phyloP scores from a whole-genome alignment of 64 coral and sea anemone species.

The Pocillopora damicornis region DNA sequence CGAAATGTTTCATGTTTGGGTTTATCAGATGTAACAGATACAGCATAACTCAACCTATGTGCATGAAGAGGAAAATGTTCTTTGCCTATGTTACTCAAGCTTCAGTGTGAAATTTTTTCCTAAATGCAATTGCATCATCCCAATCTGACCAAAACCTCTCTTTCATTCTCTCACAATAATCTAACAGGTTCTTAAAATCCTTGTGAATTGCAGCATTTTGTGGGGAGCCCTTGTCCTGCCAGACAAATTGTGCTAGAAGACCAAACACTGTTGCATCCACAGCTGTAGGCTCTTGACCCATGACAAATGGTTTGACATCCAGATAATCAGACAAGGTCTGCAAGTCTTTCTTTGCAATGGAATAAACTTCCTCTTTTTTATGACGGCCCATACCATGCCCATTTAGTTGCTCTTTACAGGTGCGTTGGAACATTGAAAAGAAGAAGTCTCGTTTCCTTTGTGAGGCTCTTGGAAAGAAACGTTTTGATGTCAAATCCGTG shows the following conservation, averaged over 20 bases:
- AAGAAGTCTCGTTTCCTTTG: slow-evolving; percentile 20
- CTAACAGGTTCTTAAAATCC: slow-evolving; percentile 61
- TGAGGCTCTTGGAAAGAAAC: slow-evolving; percentile 39
- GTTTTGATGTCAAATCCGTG: slow-evolving; percentile 3
- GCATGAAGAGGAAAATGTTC: neutral
- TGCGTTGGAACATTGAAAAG: neutral
- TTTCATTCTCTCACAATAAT: slow-evolving; percentile 64
- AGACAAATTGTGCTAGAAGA: slow-evolving; percentile 56
- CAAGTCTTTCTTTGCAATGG: slow-evolving; percentile 52
- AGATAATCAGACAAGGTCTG: slow-evolving; percentile 53
- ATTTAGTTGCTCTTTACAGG: slow-evolving; percentile 20
- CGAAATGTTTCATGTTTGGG: no score
- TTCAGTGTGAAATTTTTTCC: slow-evolving; percentile 18
- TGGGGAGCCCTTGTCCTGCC: slow-evolving; percentile 63
- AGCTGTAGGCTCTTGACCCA: slow-evolving; percentile 52
- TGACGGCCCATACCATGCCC: slow-evolving; percentile 75
- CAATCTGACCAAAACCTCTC: slow-evolving; percentile 68
- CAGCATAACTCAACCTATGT: neutral
- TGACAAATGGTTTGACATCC: slow-evolving; percentile 47
- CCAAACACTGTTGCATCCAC: slow-evolving; percentile 84
- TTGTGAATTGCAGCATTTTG: slow-evolving; percentile 38
- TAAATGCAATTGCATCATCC: slow-evolving; percentile 38
- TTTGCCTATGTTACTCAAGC: neutral
- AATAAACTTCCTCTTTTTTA: slow-evolving; percentile 54
- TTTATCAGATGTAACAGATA: neutral